Base-by-base conservation (phyloP, 2,888 invertebrate species). In the Melangyna quadrimaculata region DNA sequence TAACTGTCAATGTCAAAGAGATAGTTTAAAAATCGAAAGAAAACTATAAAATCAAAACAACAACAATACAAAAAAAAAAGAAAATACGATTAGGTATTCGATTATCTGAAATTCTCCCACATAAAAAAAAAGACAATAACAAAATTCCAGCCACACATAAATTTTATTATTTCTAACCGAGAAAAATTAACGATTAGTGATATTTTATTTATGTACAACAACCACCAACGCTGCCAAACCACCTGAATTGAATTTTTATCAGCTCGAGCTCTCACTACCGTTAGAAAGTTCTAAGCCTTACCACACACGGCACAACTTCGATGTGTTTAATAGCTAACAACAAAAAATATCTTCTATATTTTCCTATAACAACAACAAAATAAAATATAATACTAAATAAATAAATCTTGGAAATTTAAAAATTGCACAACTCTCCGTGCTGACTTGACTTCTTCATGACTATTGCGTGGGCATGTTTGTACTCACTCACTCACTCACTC, bases 211-310 rank as follows among this genome's bases (percentile, higher is more conserved):
- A 9, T 7, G 7, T 3, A 61, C 37, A 6, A 59, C 59, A 59
- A 32, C 10, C n/a, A n/a, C 0, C 9, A 24, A 7, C 29, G 29
- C 35, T 48, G 45, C 22, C 48, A 19, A 67, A 40, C 51, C 79
- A 79, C 59, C 69, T 63, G 61, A 70, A 70, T 57, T 48, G 80
- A 75, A 81, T 81, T 63, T 65, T 63, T 70, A 81, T 65, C 63
- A 75, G 70, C n/a, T 22, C 8, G 8, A 51, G 51, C 70, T 75
- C 63, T 75, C 70, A 75, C 70, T 75, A 71, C 80, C 75, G 75
- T 81, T 81, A 75, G 80, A 81, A 81, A 81, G 75, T 75, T 81
- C 80, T 81, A 63, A 67, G n/a, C 48, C 65, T 48, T 32, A 67
- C 48, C 48, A 19, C 59, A 74, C 22, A 37, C 24, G n/a, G 40